phyloP scores from a whole-genome alignment of 2,113 vertebrate genomes.

The chimpanzee (Pan troglodytes) region DNA sequence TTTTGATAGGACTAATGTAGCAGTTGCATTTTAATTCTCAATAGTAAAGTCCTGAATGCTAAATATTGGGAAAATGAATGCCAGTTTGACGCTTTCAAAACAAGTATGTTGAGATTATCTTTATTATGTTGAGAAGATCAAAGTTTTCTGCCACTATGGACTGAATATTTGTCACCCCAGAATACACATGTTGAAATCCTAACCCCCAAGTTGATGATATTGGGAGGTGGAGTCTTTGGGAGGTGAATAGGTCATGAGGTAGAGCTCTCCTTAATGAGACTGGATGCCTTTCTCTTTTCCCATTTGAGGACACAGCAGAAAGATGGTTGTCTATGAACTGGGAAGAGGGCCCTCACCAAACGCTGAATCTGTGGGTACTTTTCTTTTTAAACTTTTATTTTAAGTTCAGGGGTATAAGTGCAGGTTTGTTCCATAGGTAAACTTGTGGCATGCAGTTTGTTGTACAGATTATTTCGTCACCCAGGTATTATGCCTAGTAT shows the following conservation, averaged over 20 bases:
- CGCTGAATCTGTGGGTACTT: neutral
- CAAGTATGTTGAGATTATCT: neutral
- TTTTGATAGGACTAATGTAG: neutral
- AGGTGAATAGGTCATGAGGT: neutral
- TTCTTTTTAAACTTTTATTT: too few relatives aligned
- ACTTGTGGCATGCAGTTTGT: too few relatives aligned
- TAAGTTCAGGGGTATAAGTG: too few relatives aligned
- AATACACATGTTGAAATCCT: neutral
- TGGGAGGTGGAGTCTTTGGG: neutral
- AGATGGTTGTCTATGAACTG: neutral
- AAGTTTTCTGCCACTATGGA: neutral
- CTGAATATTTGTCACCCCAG: too few relatives aligned
- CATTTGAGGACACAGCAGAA: too few relatives aligned
- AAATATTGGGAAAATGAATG: neutral
- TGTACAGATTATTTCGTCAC: too few relatives aligned
- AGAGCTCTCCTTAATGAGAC: neutral
- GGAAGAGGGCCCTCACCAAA: accelerated
- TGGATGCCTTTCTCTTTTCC: neutral
- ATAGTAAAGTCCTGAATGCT: neutral
- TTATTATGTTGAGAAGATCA: neutral
- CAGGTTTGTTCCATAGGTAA: too few relatives aligned
- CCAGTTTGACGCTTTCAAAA: neutral
- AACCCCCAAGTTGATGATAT: neutral
- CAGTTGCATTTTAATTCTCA: neutral
- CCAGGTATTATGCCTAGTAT: too few relatives aligned